These are phyloP conservation scores for Nephila pilipes DNA, from an alignment of 1,140 invertebrate species.

Conservation along the genomic window DNA sequence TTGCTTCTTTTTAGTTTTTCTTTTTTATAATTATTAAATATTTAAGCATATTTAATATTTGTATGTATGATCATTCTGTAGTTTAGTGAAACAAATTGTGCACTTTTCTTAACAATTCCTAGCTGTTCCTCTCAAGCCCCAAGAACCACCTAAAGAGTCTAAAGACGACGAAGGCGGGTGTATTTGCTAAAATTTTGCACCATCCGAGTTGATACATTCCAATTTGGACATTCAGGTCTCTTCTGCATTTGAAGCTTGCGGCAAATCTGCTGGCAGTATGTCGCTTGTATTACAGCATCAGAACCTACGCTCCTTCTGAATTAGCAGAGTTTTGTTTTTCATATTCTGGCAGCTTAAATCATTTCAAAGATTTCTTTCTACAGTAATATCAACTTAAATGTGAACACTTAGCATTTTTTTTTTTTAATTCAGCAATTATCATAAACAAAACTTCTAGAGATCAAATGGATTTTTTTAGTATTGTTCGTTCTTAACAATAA, in stretches of 20 bases:
- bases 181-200: slow-evolving; percentile 78
- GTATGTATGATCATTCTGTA: too few relatives aligned
- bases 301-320: slow-evolving; percentile 4
- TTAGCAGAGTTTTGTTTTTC: neutral
- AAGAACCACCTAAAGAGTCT: slow-evolving; percentile 79
- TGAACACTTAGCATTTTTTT: neutral
- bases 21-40: too few relatives aligned
- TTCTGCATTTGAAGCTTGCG: slow-evolving; percentile 65
- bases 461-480: neutral
- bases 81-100: too few relatives aligned
- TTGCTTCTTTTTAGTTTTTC: too few relatives aligned
- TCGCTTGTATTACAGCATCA: slow-evolving; percentile 53
- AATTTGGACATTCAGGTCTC: slow-evolving; percentile 16
- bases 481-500: neutral
- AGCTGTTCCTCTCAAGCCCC: slow-evolving; percentile 79
- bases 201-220: neutral
- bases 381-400: neutral
- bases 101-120: slow-evolving; percentile 70
- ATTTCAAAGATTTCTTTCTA: neutral
- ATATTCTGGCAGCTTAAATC: slow-evolving; percentile 9
- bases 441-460: neutral
- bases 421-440: neutral
- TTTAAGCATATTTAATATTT: too few relatives aligned
- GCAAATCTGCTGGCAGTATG: slow-evolving; percentile 73
- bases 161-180: slow-evolving; percentile 79